Conservation (phyloP, 2,888 invertebrate genomes). For the Tenthredo notha region DNA sequence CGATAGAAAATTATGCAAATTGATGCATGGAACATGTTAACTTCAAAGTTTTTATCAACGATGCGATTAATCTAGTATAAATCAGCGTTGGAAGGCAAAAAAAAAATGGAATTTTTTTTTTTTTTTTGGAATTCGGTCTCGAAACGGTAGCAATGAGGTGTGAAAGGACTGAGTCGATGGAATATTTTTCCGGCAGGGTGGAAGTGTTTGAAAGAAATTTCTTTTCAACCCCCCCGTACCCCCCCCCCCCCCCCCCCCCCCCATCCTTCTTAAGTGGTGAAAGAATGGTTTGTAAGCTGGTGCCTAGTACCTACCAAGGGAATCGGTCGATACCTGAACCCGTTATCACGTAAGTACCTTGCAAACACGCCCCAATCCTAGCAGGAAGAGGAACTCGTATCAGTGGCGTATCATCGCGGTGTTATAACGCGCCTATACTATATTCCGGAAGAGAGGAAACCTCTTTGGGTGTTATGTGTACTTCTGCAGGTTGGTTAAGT, state of each 20-base stretch:
- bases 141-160: too few relatives aligned
- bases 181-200: too few relatives aligned
- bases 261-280: too few relatives aligned
- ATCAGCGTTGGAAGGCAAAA: too few relatives aligned
- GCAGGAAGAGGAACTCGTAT: slow-evolving; percentile 64
- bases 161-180: too few relatives aligned
- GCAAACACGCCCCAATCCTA: slow-evolving; percentile 71
- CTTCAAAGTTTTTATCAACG: too few relatives aligned
- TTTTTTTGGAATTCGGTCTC: too few relatives aligned
- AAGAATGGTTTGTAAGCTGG: neutral
- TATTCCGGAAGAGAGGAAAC: slow-evolving; percentile 1
- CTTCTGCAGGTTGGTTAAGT: neutral
- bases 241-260: too few relatives aligned
- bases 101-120: too few relatives aligned
- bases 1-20: too few relatives aligned
- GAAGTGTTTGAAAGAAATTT: neutral
- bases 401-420: slow-evolving; percentile 59
- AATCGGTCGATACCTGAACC: slow-evolving; percentile 68
- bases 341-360: slow-evolving; percentile 72
- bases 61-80: too few relatives aligned
- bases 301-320: neutral
- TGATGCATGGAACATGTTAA: too few relatives aligned
- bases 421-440: slow-evolving; percentile 15
- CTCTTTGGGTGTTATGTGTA: neutral
- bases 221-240: neutral